phyloP scores from a whole-genome alignment of 2,797 vertebrate species.

The Scomberomorus guttatus region DNA sequence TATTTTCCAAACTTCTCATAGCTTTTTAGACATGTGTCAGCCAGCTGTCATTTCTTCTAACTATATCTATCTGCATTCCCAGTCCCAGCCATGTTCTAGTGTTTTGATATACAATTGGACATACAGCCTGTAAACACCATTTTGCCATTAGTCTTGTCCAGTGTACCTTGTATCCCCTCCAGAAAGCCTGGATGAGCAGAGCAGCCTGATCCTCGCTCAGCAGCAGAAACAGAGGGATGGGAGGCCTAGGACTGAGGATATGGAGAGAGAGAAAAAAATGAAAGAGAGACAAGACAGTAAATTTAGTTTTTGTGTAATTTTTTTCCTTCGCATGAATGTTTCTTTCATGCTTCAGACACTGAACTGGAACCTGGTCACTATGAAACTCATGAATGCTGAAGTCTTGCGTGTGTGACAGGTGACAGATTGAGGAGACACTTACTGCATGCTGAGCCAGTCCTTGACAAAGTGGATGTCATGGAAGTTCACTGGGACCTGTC shows the following conservation, averaged over 20 bases:
- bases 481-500: conserved; percentile 71
- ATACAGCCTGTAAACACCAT: not conserved
- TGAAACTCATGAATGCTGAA: not conserved
- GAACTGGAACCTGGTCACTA: not conserved
- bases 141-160: not conserved
- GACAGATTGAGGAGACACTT: conserved; percentile 76
- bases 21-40: not conserved
- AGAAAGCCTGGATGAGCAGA: conserved; percentile 91
- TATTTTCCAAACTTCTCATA: not conserved
- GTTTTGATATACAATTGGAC: not conserved
- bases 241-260: conserved; percentile 87
- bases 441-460: conserved; percentile 90
- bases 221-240: conserved; percentile 87
- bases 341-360: not conserved
- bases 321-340: not conserved
- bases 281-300: too few species aligned
- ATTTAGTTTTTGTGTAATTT: not conserved
- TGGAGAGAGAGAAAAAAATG: too few species aligned
- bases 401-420: not conserved
- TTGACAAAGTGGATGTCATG: conserved; percentile 91
- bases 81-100: not conserved
- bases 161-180: conserved; percentile 93
- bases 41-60: not conserved
- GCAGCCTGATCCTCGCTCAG: conserved; percentile 89
- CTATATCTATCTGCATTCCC: not conserved